Conservation (phyloP, 2,888 invertebrate genomes). For the Melangyna quadrimaculata region DNA sequence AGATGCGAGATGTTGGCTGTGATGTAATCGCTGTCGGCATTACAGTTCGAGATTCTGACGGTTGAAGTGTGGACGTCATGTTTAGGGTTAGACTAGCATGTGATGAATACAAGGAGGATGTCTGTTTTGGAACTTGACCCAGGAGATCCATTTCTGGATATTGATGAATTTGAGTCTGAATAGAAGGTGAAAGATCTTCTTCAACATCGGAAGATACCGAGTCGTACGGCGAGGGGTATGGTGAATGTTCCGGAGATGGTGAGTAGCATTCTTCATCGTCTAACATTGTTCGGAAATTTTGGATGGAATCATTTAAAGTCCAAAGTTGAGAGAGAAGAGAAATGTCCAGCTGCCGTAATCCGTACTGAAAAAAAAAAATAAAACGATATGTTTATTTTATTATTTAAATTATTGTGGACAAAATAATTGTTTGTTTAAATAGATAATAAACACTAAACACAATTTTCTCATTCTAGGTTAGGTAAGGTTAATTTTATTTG, state of each 20-base stretch:
- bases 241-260: conserved; percentile 75
- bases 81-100: conserved; percentile 33
- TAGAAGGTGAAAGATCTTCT: conserved; percentile 74
- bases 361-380: conserved; percentile 86
- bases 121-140: conserved; percentile 14
- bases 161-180: conserved; percentile 61
- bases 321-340: conserved; percentile 94
- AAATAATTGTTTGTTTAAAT: no score
- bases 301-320: conserved; percentile 95
- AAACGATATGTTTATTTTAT: background rate
- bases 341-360: conserved; percentile 93
- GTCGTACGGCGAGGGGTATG: conserved; percentile 79
- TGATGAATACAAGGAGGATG: conserved; percentile 1
- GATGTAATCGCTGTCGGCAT: conserved; percentile 32
- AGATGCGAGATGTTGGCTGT: conserved; percentile 49
- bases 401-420: background rate
- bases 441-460: no score
- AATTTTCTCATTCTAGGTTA: no score
- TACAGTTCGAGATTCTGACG: conserved; percentile 35
- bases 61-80: conserved; percentile 7
- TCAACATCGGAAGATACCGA: conserved; percentile 78
- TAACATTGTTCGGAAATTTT: conserved; percentile 89
- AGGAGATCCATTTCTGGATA: conserved; percentile 16
- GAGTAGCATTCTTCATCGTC: conserved; percentile 79
- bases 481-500: no score